A percentile compares a stretch with the other conserved stretches of the same genome.
Evolutionary conservation across 2,888 invertebrate species (phyloP).

Genomic region (Patella caerulea): DNA sequence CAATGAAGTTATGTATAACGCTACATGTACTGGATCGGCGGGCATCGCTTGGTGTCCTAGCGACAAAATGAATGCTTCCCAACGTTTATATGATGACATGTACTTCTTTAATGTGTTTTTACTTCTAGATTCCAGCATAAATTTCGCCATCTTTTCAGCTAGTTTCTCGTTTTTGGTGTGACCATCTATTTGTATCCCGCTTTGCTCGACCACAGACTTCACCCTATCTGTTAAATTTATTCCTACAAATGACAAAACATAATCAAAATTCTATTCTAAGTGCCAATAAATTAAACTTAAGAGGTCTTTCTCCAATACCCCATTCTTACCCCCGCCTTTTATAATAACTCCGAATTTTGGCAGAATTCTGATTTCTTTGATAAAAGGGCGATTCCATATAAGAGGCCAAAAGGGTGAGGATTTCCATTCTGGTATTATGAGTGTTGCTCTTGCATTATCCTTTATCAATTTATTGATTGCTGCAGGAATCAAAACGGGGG

Average conservation of each 20-base stretch:
- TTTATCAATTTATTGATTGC: background rate
- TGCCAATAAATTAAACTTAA: background rate
- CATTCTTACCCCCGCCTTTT: background rate
- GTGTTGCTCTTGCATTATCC: background rate
- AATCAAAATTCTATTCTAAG: background rate
- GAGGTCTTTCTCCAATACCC: background rate
- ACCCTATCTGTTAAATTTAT: too few relatives aligned
- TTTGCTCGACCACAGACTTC: too few relatives aligned
- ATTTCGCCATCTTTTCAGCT: background rate
- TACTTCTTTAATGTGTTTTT: background rate
- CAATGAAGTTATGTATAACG: background rate
- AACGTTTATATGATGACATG: background rate
- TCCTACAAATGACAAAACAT: too few relatives aligned
- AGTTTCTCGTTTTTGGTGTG: background rate
- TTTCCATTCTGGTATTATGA: background rate
- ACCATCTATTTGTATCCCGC: background rate
- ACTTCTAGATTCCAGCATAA: background rate
- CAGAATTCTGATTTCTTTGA: background rate
- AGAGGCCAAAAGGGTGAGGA: constrained; percentile 2
- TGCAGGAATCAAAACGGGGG: background rate
- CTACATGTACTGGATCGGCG: background rate
- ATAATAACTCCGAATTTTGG: background rate
- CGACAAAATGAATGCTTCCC: background rate
- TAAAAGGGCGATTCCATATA: background rate
- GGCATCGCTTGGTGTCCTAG: background rate